Conservation (phyloP, 1,140 invertebrate species). For the Lordiphosa mommai region DNA sequence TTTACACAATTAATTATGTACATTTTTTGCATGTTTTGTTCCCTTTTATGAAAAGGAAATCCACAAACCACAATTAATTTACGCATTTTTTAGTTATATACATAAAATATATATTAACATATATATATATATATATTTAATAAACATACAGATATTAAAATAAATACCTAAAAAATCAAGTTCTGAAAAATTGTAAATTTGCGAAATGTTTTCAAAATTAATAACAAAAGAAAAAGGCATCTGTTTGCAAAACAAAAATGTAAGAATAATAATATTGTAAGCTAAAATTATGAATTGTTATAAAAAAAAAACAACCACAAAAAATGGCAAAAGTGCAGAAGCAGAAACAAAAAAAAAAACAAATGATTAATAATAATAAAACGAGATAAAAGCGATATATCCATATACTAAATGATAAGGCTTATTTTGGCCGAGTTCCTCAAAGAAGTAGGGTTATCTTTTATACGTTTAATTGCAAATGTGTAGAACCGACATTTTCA, state of each 20-base stretch:
- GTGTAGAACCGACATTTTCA: no score
- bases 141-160: conserved; percentile 48
- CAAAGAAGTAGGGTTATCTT: no score
- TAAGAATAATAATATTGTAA: conserved; percentile 61
- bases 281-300: conserved; percentile 78
- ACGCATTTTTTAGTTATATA: conserved; percentile 76
- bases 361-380: conserved; percentile 33
- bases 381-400: conserved; percentile 55
- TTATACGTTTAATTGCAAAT: no score
- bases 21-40: conserved; percentile 55
- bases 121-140: conserved; percentile 37
- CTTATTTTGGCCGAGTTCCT: no score
- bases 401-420: no score
- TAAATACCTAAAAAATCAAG: conserved; percentile 57
- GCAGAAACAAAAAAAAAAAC: conserved; percentile 42
- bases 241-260: conserved; percentile 49
- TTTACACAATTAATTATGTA: conserved; percentile 8
- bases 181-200: conserved; percentile 68
- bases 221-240: conserved; percentile 22
- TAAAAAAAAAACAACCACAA: conserved; percentile 71
- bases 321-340: conserved; percentile 51
- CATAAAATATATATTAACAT: conserved; percentile 46
- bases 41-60: conserved; percentile 72
- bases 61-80: conserved; percentile 53
- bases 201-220: conserved; percentile 49